Conservation (phyloP, 2,888 invertebrate genomes). For the Alloplasta piceator region DNA sequence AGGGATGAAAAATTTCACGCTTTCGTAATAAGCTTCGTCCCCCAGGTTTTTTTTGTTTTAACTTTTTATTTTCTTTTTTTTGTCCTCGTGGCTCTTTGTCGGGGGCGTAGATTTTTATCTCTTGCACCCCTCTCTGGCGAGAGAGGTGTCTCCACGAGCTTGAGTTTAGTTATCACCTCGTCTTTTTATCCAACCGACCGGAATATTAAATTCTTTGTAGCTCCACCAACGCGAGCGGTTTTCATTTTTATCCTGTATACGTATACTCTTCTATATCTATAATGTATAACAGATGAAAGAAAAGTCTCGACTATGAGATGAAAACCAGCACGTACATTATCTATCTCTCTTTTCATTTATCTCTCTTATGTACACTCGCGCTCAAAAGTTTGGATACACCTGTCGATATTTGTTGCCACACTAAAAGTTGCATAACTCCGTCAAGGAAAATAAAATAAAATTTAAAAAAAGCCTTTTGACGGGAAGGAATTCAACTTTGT, state of each 20-base stretch:
- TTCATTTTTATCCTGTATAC: not conserved
- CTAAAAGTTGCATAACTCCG: too few species aligned
- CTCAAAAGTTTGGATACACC: too few species aligned
- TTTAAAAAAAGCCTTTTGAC: too few species aligned
- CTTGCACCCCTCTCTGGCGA: too few species aligned
- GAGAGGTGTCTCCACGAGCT: constrained; percentile 25
- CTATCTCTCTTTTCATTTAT: not conserved
- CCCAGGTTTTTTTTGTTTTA: constrained; percentile 1
- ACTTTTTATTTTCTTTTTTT: constrained; percentile 25
- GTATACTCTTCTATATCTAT: not conserved
- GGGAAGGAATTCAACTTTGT: too few species aligned
- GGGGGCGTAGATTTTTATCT: not conserved
- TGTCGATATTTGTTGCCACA: too few species aligned
- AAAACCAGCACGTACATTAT: too few species aligned
- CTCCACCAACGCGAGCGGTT: constrained; percentile 17
- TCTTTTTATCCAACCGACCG: constrained; percentile 39
- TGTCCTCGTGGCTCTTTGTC: not conserved
- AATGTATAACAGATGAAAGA: constrained; percentile 8
- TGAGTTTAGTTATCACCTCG: constrained; percentile 48
- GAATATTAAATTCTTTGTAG: constrained; percentile 56
- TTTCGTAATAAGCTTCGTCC: constrained; percentile 33
- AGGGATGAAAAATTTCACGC: constrained; percentile 18
- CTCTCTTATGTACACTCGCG: not conserved
- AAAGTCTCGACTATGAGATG: not conserved
- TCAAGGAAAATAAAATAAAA: too few species aligned